These are phyloP conservation scores for Caenorhabditis doughertyi DNA, from an alignment of 2,888 invertebrate genomes.

Conservation along the genomic window DNA sequence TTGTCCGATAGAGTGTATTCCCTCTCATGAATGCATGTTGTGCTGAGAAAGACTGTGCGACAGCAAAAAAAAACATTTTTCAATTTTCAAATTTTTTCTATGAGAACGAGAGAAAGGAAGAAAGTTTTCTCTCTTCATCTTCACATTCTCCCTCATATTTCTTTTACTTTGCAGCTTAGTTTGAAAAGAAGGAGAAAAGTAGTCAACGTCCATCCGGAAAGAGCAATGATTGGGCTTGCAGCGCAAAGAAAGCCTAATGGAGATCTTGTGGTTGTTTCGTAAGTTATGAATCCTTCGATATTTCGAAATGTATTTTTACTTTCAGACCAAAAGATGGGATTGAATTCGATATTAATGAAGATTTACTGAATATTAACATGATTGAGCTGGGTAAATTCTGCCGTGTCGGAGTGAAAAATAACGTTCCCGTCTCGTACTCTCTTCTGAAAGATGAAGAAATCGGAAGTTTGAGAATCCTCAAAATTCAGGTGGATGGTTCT, in stretches of 20 bases:
- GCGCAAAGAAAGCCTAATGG: constrained; percentile 6
- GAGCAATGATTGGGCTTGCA: constrained; percentile 22
- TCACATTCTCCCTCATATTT: background rate
- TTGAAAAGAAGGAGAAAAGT: background rate
- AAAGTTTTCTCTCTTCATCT: too few relatives aligned
- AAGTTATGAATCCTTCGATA: constrained; percentile 9
- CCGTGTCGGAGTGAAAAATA: constrained; percentile 13
- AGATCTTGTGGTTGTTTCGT: constrained; percentile 23
- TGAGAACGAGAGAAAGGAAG: too few relatives aligned
- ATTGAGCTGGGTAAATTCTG: constrained; percentile 23
- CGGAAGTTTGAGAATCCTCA: background rate
- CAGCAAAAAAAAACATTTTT: background rate
- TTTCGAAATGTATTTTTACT: too few relatives aligned
- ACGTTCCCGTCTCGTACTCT: background rate
- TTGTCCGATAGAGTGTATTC: background rate
- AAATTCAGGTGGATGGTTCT: background rate
- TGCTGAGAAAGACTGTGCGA: background rate
- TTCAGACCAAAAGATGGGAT: constrained; percentile 28
- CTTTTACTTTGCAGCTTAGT: background rate
- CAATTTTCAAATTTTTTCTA: background rate
- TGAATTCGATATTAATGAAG: constrained; percentile 31
- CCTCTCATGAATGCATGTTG: background rate
- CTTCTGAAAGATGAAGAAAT: background rate
- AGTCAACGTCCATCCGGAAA: too few relatives aligned
- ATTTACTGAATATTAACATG: constrained; percentile 5